phyloP scores from a whole-genome alignment of 2,113 vertebrate genomes.

The Alosa alosa region DNA sequence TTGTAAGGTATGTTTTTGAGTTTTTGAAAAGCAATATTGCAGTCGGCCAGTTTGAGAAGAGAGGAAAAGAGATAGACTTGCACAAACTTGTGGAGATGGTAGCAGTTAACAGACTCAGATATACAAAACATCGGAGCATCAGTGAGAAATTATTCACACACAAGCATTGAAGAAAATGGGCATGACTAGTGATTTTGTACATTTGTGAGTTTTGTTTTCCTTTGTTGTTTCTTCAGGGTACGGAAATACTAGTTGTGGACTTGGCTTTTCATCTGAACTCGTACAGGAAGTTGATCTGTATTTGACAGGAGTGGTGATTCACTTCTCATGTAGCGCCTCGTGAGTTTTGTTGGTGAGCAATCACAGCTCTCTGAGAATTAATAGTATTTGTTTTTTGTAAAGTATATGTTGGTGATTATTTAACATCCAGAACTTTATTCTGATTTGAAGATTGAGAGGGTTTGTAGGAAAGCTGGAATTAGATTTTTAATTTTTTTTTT shows the following conservation, averaged over 20 bases:
- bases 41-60: conserved; percentile 24
- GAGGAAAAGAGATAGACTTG: conserved; percentile 22
- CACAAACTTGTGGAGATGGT: conserved; percentile 21
- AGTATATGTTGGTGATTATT: neutral
- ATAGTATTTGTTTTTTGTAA: neutral
- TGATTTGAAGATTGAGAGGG: conserved; percentile 8
- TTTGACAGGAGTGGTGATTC: conserved; percentile 2
- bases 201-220: neutral
- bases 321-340: neutral
- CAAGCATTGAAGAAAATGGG: conserved; percentile 3
- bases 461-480: conserved; percentile 13
- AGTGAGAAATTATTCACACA: neutral
- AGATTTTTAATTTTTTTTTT: neutral
- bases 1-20: conserved; percentile 10
- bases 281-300: neutral
- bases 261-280: neutral
- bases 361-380: neutral
- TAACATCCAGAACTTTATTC: conserved; percentile 14
- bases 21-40: conserved; percentile 34
- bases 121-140: neutral
- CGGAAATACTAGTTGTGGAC: neutral
- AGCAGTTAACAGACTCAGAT: neutral
- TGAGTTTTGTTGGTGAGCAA: neutral
- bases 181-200: conserved; percentile 12
- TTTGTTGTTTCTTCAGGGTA: conserved; percentile 11